Base-by-base conservation (phyloP, 2,113 vertebrate species). In the Diadophis punctatus region DNA sequence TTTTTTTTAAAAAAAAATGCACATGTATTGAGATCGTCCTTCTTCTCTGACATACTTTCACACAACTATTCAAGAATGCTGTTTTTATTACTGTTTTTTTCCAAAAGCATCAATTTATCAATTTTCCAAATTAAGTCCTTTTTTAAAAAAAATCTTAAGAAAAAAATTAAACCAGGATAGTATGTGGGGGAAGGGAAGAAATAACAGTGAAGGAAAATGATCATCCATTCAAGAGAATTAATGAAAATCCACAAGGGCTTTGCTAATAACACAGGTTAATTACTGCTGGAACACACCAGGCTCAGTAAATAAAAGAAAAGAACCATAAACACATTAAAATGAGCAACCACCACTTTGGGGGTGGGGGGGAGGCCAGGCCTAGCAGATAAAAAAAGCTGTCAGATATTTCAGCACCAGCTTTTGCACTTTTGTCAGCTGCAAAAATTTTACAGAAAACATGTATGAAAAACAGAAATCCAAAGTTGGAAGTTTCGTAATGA, bases 181-280 rank as follows among this genome's bases (percentile, higher is more conserved):
- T 4, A 0, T 88, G 89, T 93, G 86, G 90, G 55, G 93, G 96
- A 94, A 86, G 52, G 27, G 2, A 16, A 48, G 14, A 0, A 18
- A 94, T 60, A 98, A 98, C 96, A 98, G 48, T 95, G 95, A n/a
- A 39, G 96, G 97, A 86, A 96, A 98, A 98, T 94, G 94, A 97
- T 97, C 97, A 97, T 95, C 93, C 96, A 97, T 97, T 97, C 94
- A 93, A 96, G 96, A 97, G 96, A 98, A 98, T 97, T 97, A 98
- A 98, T 97, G 97, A 96, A 95, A 96, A 97, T 97, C 95, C 98
- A 98, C 97, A 96, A 98, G 97, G 97, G 98, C 97, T 98, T 98
- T 98, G 97, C 98, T 98, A 98, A 98, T 99, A 98, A 98, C 97
- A 97, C 92, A 97, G 98, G 98, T 98, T 98, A 99, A 99, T 99